Evolutionary conservation across 2,888 invertebrate genomes (phyloP).

Genomic region (Laothoe populi): DNA sequence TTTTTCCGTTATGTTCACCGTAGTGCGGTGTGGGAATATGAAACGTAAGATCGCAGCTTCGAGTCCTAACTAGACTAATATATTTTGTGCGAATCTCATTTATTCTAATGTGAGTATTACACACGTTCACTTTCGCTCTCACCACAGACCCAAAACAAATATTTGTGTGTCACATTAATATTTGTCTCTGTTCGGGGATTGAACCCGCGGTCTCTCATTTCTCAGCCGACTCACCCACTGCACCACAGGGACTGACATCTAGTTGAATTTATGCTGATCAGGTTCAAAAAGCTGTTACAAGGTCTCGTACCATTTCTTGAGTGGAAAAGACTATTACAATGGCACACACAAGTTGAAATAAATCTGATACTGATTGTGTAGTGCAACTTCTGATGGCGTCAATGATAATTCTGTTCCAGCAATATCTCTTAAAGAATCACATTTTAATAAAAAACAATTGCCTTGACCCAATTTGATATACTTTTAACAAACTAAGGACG

Average conservation of each 20-base stretch:
- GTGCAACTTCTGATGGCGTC: neutral
- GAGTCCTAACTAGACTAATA: too few relatives aligned
- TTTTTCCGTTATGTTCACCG: too few relatives aligned
- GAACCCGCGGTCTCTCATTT: too few relatives aligned
- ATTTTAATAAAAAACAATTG: conserved; percentile 18
- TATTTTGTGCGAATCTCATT: too few relatives aligned
- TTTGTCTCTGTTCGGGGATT: too few relatives aligned
- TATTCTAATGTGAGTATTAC: too few relatives aligned
- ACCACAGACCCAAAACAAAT: too few relatives aligned
- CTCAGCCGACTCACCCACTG: too few relatives aligned
- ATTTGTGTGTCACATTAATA: too few relatives aligned
- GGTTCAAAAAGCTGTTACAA: neutral
- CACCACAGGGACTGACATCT: too few relatives aligned
- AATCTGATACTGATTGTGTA: neutral
- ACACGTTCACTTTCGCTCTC: too few relatives aligned
- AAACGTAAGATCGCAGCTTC: neutral
- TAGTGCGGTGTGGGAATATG: neutral
- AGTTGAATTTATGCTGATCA: too few relatives aligned
- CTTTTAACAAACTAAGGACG: neutral
- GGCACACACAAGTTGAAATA: neutral
- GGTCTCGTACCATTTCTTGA: neutral
- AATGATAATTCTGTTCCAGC: neutral
- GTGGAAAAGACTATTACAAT: neutral
- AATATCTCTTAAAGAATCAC: conserved; percentile 1
- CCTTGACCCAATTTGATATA: conserved; percentile 1